Evolutionary conservation across 2,888 invertebrate species (phyloP).

Genomic region (Spisula subtruncata): DNA sequence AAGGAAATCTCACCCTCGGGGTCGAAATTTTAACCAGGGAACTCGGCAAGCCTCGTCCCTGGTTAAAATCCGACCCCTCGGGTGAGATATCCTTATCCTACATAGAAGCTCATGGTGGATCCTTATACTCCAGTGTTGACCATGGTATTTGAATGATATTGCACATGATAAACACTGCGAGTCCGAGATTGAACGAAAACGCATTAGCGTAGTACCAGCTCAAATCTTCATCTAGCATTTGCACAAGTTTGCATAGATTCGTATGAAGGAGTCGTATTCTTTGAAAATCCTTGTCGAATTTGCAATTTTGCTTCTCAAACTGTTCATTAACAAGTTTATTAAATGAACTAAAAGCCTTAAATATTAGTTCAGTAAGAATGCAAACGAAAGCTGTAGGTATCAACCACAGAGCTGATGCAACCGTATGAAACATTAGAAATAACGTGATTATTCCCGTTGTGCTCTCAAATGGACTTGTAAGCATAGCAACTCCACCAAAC

Average conservation of each 20-base stretch:
- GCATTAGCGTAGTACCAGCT: slow-evolving; percentile 11
- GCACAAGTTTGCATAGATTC: slow-evolving; percentile 35
- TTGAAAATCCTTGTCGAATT: background rate
- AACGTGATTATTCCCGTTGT: background rate
- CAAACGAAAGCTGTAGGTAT: background rate
- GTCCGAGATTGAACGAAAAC: slow-evolving; percentile 36
- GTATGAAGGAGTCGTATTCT: slow-evolving; percentile 35
- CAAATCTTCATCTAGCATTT: slow-evolving; percentile 31
- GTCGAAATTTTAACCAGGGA: no score
- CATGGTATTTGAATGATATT: background rate
- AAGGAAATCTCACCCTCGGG: no score
- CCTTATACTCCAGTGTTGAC: background rate
- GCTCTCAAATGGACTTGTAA: slow-evolving; percentile 14
- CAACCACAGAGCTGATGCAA: background rate
- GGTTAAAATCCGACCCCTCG: no score
- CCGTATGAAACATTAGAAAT: background rate
- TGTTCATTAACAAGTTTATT: background rate
- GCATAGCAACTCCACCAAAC: background rate
- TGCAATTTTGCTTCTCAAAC: background rate
- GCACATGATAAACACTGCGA: slow-evolving; percentile 6
- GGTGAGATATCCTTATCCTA: no score
- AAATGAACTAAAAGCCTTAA: background rate
- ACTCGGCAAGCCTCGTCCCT: no score
- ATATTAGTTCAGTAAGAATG: slow-evolving; percentile 21
- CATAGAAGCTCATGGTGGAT: no score